Percentiles rank a stretch among this genome's conserved stretches.
Conservation (phyloP, 2,888 invertebrate species). For the Pachliopta kotzebuea region DNA sequence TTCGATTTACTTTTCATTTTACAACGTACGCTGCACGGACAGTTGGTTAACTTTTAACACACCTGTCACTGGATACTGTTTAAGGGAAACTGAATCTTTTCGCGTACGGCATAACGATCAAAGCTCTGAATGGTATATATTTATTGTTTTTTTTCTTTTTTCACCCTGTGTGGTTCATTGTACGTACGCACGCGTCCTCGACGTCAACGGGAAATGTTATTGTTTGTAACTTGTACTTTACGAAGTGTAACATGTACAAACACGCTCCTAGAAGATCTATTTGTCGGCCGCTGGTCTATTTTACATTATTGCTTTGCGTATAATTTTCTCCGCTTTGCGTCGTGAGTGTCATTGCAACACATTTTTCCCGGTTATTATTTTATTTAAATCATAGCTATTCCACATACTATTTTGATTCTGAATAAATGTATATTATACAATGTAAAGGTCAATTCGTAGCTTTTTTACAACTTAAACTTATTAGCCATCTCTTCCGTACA, state of each 20-base stretch:
- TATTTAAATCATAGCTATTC: no score
- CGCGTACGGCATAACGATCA: slow-evolving; percentile 13
- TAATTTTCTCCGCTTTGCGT: slow-evolving; percentile 2
- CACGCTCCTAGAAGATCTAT: slow-evolving; percentile 33
- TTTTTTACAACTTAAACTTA: no score
- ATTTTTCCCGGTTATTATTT: background rate
- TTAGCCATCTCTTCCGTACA: no score
- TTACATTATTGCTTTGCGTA: slow-evolving; percentile 22
- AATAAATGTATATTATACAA: no score
- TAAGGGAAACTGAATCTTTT: slow-evolving; percentile 12
- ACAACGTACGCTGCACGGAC: slow-evolving; percentile 16
- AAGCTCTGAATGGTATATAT: slow-evolving; percentile 11
- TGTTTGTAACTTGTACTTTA: slow-evolving; percentile 40
- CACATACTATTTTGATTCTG: no score
- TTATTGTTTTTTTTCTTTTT: slow-evolving; percentile 17
- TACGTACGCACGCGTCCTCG: slow-evolving; percentile 36
- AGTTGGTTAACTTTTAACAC: slow-evolving; percentile 24
- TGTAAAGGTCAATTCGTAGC: background rate
- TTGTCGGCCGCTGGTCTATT: slow-evolving; percentile 24
- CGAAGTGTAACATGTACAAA: slow-evolving; percentile 39
- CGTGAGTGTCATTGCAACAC: slow-evolving; percentile 9
- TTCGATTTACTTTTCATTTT: slow-evolving; percentile 24
- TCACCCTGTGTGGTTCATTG: slow-evolving; percentile 24
- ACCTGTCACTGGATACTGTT: slow-evolving; percentile 7
- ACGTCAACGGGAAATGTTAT: slow-evolving; percentile 42